A percentile compares a stretch with the other conserved stretches of the same genome.
These are phyloP conservation scores for Molossus molossus DNA, from an alignment of 2,797 vertebrate species.

Conservation along the genomic window DNA sequence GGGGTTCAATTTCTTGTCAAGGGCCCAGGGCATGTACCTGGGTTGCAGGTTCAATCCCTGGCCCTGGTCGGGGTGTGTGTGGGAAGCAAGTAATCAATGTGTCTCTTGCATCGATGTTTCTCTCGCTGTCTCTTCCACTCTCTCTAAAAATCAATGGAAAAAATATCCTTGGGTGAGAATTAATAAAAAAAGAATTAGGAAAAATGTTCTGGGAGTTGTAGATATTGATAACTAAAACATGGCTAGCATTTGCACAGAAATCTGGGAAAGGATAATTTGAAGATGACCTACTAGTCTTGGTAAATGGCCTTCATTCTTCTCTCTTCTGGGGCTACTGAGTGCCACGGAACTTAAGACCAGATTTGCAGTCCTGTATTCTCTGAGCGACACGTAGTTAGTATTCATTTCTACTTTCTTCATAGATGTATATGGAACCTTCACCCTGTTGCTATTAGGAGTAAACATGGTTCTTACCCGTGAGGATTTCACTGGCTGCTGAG, in stretches of 20 bases:
- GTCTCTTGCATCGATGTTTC: too few relatives aligned
- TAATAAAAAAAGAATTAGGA: neutral
- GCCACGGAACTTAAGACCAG: neutral
- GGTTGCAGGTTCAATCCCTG: too few relatives aligned
- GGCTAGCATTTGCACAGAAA: neutral
- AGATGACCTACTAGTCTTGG: neutral
- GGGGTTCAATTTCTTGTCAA: too few relatives aligned
- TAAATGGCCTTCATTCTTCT: neutral
- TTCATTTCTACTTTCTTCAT: constrained; percentile 10
- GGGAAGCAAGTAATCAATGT: too few relatives aligned
- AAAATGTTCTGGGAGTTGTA: neutral
- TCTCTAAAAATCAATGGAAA: too few relatives aligned
- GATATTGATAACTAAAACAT: neutral
- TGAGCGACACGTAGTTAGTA: neutral
- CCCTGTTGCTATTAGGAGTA: neutral
- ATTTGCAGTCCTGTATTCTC: neutral
- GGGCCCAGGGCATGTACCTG: too few relatives aligned
- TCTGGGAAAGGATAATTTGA: neutral
- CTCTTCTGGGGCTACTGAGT: neutral
- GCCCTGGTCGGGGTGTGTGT: too few relatives aligned
- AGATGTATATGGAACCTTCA: neutral
- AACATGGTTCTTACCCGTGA: neutral
- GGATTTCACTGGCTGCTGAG: neutral
- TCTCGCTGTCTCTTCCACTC: too few relatives aligned
- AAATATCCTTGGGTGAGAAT: too few relatives aligned